phyloP scores from a whole-genome alignment of 2,797 vertebrate genomes.

The Naso thynnoides region DNA sequence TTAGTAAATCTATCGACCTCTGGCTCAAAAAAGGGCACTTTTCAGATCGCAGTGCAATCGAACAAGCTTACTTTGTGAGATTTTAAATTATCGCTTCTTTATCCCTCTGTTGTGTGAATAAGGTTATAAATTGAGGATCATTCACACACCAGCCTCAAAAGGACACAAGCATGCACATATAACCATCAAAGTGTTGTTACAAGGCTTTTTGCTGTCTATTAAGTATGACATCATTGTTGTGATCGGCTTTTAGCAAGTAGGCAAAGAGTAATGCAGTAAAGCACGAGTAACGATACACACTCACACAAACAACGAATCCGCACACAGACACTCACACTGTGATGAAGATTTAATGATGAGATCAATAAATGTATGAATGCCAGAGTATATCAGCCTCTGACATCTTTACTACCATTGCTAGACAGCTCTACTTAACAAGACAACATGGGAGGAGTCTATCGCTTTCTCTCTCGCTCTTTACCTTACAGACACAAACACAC shows the following conservation, averaged over 20 bases:
- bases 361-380: slow-evolving; percentile 88
- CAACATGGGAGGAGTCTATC: slow-evolving; percentile 45
- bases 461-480: slow-evolving; percentile 21
- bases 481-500: slow-evolving; percentile 9
- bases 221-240: slow-evolving; percentile 80
- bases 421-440: slow-evolving; percentile 75
- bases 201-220: slow-evolving; percentile 67
- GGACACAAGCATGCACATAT: slow-evolving; percentile 45
- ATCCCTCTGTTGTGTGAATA: slow-evolving; percentile 5
- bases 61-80: slow-evolving; percentile 14
- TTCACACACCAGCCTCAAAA: slow-evolving; percentile 23
- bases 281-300: slow-evolving; percentile 46
- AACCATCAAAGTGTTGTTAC: slow-evolving; percentile 73
- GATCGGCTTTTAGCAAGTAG: slow-evolving; percentile 79
- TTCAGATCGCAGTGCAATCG: slow-evolving; percentile 26
- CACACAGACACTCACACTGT: slow-evolving; percentile 57
- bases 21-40: slow-evolving; percentile 21
- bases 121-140: slow-evolving; percentile 32
- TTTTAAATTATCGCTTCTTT: slow-evolving; percentile 33
- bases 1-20: slow-evolving; percentile 18
- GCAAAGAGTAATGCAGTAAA: slow-evolving; percentile 70
- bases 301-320: slow-evolving; percentile 37
- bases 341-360: slow-evolving; percentile 88
- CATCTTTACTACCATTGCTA: slow-evolving; percentile 79
- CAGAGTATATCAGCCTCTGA: slow-evolving; percentile 81